These are phyloP conservation scores for Apodemia duryi DNA, from an alignment of 2,888 invertebrate genomes.

Conservation along the genomic window DNA sequence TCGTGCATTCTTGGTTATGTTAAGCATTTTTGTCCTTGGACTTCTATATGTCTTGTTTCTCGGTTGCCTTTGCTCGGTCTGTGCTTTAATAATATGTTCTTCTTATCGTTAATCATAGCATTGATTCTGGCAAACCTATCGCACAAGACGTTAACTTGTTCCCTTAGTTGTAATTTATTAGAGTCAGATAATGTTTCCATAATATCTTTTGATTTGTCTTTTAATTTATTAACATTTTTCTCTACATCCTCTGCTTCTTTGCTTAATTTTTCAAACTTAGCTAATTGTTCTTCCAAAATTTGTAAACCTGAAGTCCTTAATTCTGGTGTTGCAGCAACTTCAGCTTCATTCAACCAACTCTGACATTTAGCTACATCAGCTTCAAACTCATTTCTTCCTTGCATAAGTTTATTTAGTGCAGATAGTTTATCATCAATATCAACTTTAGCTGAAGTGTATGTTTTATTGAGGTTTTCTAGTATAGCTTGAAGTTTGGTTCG, in stretches of 20 bases:
- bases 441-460: slow-evolving; percentile 85
- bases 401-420: slow-evolving; percentile 84
- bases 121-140: slow-evolving; percentile 88
- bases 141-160: slow-evolving; percentile 87
- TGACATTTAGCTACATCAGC: slow-evolving; percentile 88
- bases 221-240: slow-evolving; percentile 85
- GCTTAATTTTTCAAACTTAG: slow-evolving; percentile 89
- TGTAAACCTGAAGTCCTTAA: slow-evolving; percentile 89
- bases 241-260: slow-evolving; percentile 86
- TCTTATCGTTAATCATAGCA: slow-evolving; percentile 87
- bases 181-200: slow-evolving; percentile 90
- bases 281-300: slow-evolving; percentile 90
- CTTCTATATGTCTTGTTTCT: too few relatives aligned
- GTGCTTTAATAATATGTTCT: slow-evolving; percentile 85
- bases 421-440: slow-evolving; percentile 86
- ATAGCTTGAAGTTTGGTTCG: slow-evolving; percentile 82
- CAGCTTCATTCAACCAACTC: slow-evolving; percentile 94
- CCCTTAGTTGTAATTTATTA: slow-evolving; percentile 90
- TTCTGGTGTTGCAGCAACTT: slow-evolving; percentile 90
- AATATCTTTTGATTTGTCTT: slow-evolving; percentile 89
- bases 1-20: too few relatives aligned
- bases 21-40: too few relatives aligned
- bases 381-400: slow-evolving; percentile 90
- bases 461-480: slow-evolving; percentile 83
- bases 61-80: too few relatives aligned